Base-by-base conservation (phyloP, 2,113 vertebrate species). In the Orycteropus afer region DNA sequence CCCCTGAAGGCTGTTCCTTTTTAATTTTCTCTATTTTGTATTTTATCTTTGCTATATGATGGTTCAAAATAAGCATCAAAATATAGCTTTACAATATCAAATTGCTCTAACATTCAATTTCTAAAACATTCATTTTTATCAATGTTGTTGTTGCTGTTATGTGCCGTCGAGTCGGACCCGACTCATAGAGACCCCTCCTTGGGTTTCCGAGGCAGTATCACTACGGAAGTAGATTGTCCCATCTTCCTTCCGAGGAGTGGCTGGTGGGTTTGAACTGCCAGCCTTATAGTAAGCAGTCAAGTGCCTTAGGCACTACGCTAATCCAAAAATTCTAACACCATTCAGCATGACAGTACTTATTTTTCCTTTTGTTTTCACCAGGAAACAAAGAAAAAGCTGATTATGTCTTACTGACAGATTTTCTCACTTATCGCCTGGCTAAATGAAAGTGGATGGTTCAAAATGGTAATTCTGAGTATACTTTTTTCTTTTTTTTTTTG, bases 81-180 rank as follows among this genome's bases (percentile, higher is more conserved):
- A 85, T 88, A 18, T 51, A 15, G 77, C 86, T 77, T 81, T 53
- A 82, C 6, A 78, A 85, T 82, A 78, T 55, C 86, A 90, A 90
- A 20, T 22, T 84, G 29, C 9, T 76, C 29, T 4, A 85, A 59
- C 32, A 94, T 53, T 90, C 59, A 82, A 67, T 67, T 94, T 95
- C 80, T 51, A 67, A 82, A 88, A 90, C 59, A 82, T 73, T 96
- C 53, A 81, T 71, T 96, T 95, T 90, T 89, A 92, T 78, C 53
- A 91, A n/a, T n/a, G n/a, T n/a, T n/a, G n/a, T n/a, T n/a, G n/a
- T n/a, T n/a, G n/a, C n/a, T n/a, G n/a, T n/a, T n/a, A n/a, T n/a
- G n/a, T n/a, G n/a, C n/a, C n/a, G n/a, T n/a, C n/a, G n/a, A n/a
- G n/a, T n/a, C n/a, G n/a, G n/a, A n/a, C n/a, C n/a, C n/a, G n/a